Conservation (phyloP, 2,113 vertebrate genomes). For the Eulacestoma nigropectus region DNA sequence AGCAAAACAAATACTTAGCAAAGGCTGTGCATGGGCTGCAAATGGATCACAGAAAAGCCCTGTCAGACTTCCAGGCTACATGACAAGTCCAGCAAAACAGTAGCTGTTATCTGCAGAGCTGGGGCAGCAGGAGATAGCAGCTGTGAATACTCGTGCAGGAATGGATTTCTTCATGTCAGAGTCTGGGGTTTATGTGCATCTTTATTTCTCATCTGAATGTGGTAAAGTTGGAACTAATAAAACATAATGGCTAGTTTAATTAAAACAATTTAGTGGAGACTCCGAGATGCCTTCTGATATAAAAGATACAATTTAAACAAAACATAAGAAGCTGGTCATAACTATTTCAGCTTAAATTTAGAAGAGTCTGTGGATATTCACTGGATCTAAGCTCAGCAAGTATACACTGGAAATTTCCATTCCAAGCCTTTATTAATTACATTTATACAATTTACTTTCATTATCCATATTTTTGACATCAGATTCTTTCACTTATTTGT, state of each 20-base stretch:
- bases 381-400: neutral
- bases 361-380: constrained; percentile 8
- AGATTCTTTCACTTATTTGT: constrained; percentile 55
- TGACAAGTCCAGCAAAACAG: constrained; percentile 33
- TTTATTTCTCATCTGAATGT: constrained; percentile 14
- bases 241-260: constrained; percentile 44
- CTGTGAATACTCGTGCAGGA: neutral
- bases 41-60: neutral
- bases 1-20: neutral
- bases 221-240: constrained; percentile 29
- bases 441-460: constrained; percentile 43
- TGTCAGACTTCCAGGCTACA: neutral
- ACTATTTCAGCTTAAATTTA: neutral
- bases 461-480: constrained; percentile 51
- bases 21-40: neutral
- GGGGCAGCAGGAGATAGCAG: constrained; percentile 17
- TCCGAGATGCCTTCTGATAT: constrained; percentile 45
- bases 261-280: constrained; percentile 48
- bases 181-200: neutral
- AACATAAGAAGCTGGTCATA: constrained; percentile 2
- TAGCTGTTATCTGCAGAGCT: constrained; percentile 30
- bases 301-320: constrained; percentile 21
- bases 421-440: constrained; percentile 57
- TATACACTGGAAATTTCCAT: constrained; percentile 53
- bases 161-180: constrained; percentile 1